A percentile compares a stretch with the other conserved stretches of the same genome.
phyloP scores from a whole-genome alignment of 2,797 vertebrate genomes.

The Catostomus latipinnis region DNA sequence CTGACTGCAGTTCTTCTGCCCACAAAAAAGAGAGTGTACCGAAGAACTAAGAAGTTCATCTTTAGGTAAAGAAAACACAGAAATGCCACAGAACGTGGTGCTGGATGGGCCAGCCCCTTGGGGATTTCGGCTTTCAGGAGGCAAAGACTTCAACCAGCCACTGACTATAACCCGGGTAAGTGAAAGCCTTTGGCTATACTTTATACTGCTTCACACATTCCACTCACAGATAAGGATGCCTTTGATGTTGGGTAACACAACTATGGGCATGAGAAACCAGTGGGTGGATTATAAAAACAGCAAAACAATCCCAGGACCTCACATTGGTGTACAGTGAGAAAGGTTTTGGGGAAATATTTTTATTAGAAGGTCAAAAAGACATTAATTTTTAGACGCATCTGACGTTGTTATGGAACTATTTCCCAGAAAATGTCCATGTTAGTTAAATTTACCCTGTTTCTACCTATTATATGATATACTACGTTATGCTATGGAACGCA shows the following conservation, averaged over 20 bases:
- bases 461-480: background rate
- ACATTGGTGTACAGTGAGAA: slow-evolving; percentile 9
- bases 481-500: background rate
- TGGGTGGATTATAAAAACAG: slow-evolving; percentile 29
- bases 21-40: slow-evolving; percentile 5
- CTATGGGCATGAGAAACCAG: slow-evolving; percentile 35
- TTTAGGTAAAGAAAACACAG: slow-evolving; percentile 22
- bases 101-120: slow-evolving; percentile 86
- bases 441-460: background rate
- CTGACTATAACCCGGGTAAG: slow-evolving; percentile 79
- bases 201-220: slow-evolving; percentile 38
- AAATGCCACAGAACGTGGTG: slow-evolving; percentile 85
- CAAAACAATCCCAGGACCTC: slow-evolving; percentile 27
- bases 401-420: slow-evolving; percentile 11
- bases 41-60: slow-evolving; percentile 4
- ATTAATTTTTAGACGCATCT: slow-evolving; percentile 32
- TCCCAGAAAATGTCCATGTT: slow-evolving; percentile 30
- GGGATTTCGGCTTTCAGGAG: slow-evolving; percentile 87
- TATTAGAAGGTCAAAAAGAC: slow-evolving; percentile 24
- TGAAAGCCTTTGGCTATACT: slow-evolving; percentile 36
- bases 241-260: slow-evolving; percentile 40
- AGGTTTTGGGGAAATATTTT: slow-evolving; percentile 24
- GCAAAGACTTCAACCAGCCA: slow-evolving; percentile 87
- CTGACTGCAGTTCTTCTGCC: background rate
- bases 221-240: slow-evolving; percentile 42